A percentile compares a stretch with the other conserved stretches of the same genome.
Conservation (phyloP, 2,797 vertebrate genomes). For the Apodemus agrarius region DNA sequence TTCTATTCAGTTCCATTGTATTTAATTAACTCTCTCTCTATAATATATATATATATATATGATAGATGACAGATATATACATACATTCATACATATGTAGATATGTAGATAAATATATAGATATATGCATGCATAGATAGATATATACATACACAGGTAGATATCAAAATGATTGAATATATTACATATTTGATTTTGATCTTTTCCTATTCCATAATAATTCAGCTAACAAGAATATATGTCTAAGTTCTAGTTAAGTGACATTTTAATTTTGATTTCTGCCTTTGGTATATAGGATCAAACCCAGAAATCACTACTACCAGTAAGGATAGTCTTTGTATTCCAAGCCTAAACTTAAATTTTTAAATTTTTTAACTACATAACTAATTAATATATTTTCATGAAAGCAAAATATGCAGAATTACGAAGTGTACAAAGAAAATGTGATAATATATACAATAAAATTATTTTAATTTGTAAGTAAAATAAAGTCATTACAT, state of each 20-base stretch:
- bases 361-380: neutral
- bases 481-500: neutral
- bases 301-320: neutral
- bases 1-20: neutral
- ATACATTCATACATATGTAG: accelerated
- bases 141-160: neutral
- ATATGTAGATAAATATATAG: neutral
- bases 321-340: neutral
- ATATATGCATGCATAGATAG: neutral
- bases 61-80: too few species aligned
- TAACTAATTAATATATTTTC: neutral
- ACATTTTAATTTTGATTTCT: neutral
- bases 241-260: neutral
- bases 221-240: neutral
- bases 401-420: neutral
- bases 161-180: neutral
- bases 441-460: neutral
- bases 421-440: neutral
- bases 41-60: neutral
- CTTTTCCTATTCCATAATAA: neutral
- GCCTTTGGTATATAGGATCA: neutral
- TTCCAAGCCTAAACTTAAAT: neutral
- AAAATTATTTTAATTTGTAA: neutral
- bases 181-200: neutral
- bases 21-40: too few species aligned